Conservation (phyloP, 1,140 invertebrate species). For the Drosophila prosaltans region DNA sequence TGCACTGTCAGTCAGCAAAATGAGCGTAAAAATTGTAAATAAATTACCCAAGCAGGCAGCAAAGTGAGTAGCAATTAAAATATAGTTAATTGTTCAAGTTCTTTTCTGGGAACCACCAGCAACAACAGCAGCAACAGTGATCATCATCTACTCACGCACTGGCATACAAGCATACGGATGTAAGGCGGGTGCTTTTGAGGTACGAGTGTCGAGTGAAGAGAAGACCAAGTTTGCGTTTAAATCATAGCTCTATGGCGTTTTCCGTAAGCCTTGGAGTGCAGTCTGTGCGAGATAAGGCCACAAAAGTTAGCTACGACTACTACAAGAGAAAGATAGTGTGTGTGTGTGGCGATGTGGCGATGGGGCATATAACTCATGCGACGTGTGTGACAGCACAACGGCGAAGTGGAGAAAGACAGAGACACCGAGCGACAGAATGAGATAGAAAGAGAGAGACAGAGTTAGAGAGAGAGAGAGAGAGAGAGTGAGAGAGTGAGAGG, state of each 20-base stretch:
- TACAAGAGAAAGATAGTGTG: slow-evolving; percentile 5
- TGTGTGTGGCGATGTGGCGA: slow-evolving; percentile 27
- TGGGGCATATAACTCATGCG: slow-evolving; percentile 54
- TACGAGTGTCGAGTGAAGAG: slow-evolving; percentile 9
- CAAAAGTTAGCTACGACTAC: slow-evolving; percentile 48
- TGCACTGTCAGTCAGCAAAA: slow-evolving; percentile 54
- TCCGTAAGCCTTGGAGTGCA: slow-evolving; percentile 46
- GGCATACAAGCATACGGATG: not conserved
- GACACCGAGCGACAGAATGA: not conserved
- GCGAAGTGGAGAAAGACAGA: not conserved
- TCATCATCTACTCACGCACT: slow-evolving; percentile 1
- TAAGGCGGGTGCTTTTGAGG: not conserved
- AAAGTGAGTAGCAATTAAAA: slow-evolving; percentile 51
- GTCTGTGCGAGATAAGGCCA: slow-evolving; percentile 54
- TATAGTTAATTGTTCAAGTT: slow-evolving; percentile 62
- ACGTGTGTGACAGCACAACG: slow-evolving; percentile 55
- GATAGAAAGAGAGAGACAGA: not conserved
- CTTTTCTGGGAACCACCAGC: slow-evolving; percentile 16
- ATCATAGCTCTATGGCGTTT: slow-evolving; percentile 38
- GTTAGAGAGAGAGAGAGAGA: not conserved
- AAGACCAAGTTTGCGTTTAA: slow-evolving; percentile 52
- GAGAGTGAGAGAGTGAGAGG: not conserved
- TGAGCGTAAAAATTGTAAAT: slow-evolving; percentile 63
- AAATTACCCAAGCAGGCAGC: slow-evolving; percentile 43
- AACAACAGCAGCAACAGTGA: not conserved